These are phyloP conservation scores for Drosophila arizonae DNA, from an alignment of 1,140 invertebrate species.

Conservation along the genomic window DNA sequence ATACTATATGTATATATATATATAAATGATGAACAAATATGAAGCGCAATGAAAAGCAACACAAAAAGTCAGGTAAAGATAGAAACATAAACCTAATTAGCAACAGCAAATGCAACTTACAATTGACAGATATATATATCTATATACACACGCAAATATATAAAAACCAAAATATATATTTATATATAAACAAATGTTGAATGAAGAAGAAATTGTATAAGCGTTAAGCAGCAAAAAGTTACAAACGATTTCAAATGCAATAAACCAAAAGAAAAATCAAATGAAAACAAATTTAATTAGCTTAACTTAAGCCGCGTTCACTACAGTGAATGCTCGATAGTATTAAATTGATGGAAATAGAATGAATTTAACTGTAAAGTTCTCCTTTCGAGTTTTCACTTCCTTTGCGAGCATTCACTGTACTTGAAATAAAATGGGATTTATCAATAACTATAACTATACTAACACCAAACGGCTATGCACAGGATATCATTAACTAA, in stretches of 20 bases:
- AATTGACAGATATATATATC: slow-evolving; percentile 52
- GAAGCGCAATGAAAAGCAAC: slow-evolving; percentile 60
- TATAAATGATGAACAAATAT: slow-evolving; percentile 20
- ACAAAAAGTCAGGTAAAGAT: slow-evolving; percentile 72
- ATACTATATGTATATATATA: slow-evolving; percentile 3
- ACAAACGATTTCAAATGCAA: slow-evolving; percentile 60
- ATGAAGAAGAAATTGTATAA: slow-evolving; percentile 35
- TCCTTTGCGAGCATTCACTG: not conserved
- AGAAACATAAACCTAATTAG: slow-evolving; percentile 50
- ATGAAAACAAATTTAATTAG: slow-evolving; percentile 64
- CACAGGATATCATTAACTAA: slow-evolving; percentile 9
- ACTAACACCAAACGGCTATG: slow-evolving; percentile 37
- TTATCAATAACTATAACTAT: slow-evolving; percentile 16
- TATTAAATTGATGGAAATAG: not conserved
- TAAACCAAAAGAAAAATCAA: slow-evolving; percentile 58
- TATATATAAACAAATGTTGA: slow-evolving; percentile 46
- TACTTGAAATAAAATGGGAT: slow-evolving; percentile 21
- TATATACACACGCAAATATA: slow-evolving; percentile 53
- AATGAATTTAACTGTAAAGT: not conserved
- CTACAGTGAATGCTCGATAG: slow-evolving; percentile 4
- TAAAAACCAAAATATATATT: slow-evolving; percentile 52
- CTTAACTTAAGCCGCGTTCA: slow-evolving; percentile 29
- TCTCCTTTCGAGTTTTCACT: not conserved
- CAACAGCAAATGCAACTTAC: slow-evolving; percentile 47
- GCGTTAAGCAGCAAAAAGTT: slow-evolving; percentile 22